Conservation (phyloP, 2,113 vertebrate species). For the Chionomys nivalis region DNA sequence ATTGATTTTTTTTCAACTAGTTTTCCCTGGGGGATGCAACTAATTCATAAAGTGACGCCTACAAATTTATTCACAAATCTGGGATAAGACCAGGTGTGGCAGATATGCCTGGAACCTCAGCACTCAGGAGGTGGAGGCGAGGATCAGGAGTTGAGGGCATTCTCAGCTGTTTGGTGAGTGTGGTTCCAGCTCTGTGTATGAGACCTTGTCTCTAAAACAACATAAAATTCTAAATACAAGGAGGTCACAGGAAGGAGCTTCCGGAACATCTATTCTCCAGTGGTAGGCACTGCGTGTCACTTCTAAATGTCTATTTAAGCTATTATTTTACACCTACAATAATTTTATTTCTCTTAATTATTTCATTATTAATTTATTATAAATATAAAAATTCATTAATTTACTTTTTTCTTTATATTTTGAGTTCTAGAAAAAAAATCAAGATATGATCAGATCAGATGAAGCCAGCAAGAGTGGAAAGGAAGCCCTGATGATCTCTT, state of each 20-base stretch:
- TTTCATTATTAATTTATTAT: too few relatives aligned
- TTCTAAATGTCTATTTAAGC: neutral
- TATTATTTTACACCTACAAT: neutral
- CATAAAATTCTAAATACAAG: neutral
- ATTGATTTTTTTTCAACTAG: conserved; percentile 16
- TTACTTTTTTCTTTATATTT: neutral
- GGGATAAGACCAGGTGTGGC: neutral
- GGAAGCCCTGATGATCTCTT: neutral
- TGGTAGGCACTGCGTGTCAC: neutral
- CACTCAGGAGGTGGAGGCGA: neutral
- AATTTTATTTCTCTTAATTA: neutral
- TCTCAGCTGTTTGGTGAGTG: neutral
- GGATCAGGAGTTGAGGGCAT: neutral
- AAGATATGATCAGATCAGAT: neutral
- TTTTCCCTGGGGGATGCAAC: neutral
- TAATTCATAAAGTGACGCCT: neutral
- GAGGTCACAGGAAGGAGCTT: neutral
- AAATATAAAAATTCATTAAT: neutral
- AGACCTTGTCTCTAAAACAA: neutral
- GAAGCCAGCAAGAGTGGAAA: neutral
- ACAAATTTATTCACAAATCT: neutral
- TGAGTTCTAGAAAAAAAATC: neutral
- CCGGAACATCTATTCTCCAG: neutral
- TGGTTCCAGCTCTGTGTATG: neutral
- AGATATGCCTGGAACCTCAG: neutral